A percentile compares a stretch with the other conserved stretches of the same genome.
These are phyloP conservation scores for Prietella phreatophila DNA, from an alignment of 2,113 vertebrate species.

Conservation along the genomic window DNA sequence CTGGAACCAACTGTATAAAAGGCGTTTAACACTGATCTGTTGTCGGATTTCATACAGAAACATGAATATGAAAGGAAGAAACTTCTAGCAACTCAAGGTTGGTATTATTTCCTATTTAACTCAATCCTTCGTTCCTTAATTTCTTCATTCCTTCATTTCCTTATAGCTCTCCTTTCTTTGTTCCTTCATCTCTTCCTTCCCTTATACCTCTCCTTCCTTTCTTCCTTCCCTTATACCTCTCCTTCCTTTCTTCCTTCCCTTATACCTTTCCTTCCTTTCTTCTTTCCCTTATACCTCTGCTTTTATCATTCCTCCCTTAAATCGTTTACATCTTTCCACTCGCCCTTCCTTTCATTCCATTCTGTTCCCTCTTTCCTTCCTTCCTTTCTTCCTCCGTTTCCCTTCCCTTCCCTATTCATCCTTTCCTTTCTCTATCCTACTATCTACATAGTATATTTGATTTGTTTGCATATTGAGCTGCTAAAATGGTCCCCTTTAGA, in stretches of 20 bases:
- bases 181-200: constrained; percentile 25
- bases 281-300: too few species aligned
- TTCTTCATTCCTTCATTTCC: too few species aligned
- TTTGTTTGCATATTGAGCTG: neutral
- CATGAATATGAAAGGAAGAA: constrained; percentile 79
- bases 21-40: constrained; percentile 29
- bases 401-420: neutral
- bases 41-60: constrained; percentile 64
- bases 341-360: neutral
- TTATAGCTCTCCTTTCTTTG: neutral
- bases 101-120: constrained; percentile 52
- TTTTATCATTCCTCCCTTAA: neutral
- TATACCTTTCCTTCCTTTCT: neutral
- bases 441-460: neutral
- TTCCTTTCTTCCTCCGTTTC: neutral
- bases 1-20: neutral
- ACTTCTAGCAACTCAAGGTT: constrained; percentile 73
- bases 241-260: neutral
- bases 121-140: neutral
- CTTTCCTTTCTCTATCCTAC: neutral
- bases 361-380: neutral
- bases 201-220: constrained; percentile 29
- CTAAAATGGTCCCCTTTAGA: neutral
- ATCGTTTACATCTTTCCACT: too few species aligned
- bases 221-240: neutral